phyloP scores from a whole-genome alignment of 2,797 vertebrate genomes.

The Muscicapa comitata region DNA sequence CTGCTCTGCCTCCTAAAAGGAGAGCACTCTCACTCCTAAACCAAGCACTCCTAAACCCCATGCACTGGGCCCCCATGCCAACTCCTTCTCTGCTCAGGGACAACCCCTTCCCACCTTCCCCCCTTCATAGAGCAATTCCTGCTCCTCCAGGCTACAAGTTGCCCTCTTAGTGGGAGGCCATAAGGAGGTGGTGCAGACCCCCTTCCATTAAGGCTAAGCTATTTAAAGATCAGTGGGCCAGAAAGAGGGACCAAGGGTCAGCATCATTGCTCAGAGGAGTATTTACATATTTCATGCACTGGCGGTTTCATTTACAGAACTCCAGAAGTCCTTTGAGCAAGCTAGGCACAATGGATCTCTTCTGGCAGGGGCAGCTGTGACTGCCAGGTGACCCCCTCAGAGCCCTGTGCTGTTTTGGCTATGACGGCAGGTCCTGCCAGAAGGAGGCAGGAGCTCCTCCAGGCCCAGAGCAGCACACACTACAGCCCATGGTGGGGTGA shows the following conservation, averaged over 20 bases:
- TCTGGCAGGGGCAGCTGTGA: background rate
- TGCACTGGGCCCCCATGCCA: background rate
- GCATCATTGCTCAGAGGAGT: background rate
- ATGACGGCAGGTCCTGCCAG: background rate
- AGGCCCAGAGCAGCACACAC: background rate
- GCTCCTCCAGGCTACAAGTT: background rate
- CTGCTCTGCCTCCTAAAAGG: background rate
- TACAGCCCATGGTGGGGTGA: accelerated
- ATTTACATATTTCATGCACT: background rate
- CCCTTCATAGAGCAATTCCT: background rate
- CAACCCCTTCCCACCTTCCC: background rate
- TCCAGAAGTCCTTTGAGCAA: background rate
- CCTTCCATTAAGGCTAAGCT: background rate
- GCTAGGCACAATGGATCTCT: background rate
- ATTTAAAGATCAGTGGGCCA: background rate
- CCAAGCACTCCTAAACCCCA: background rate
- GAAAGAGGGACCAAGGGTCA: conserved; percentile 11
- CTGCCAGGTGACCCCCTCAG: background rate
- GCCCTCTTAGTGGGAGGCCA: background rate
- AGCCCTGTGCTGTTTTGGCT: background rate
- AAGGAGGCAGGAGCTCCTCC: background rate
- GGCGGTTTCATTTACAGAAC: background rate
- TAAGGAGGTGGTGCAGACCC: background rate
- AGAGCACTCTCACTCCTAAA: background rate
- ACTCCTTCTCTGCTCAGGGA: background rate